These are phyloP conservation scores for Leucozona laternaria DNA, from an alignment of 2,888 invertebrate genomes.

Conservation along the genomic window DNA sequence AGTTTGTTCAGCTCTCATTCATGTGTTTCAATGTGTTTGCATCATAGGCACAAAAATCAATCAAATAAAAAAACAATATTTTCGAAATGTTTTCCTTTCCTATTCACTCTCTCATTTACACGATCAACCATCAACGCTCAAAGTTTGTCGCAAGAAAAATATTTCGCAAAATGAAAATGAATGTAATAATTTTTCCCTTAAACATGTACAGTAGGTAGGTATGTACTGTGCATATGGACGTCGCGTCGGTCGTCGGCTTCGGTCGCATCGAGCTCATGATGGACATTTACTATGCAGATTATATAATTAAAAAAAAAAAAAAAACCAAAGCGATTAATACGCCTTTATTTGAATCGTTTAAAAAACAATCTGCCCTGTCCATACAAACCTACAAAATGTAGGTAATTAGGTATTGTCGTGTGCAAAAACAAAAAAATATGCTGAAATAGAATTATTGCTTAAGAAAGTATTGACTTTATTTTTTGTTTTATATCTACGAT, in stretches of 20 bases:
- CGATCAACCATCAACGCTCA: background rate
- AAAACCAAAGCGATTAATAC: background rate
- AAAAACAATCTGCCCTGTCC: background rate
- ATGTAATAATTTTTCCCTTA: background rate
- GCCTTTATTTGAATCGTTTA: background rate
- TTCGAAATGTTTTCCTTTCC: too few relatives aligned
- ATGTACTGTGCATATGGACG: too few relatives aligned
- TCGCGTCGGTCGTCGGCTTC: too few relatives aligned
- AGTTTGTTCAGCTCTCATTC: too few relatives aligned
- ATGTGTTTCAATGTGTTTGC: too few relatives aligned
- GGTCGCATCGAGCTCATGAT: background rate
- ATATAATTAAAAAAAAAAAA: constrained; percentile 1
- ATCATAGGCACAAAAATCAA: too few relatives aligned
- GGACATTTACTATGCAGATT: constrained; percentile 11
- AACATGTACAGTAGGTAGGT: too few relatives aligned
- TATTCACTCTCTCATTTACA: too few relatives aligned
- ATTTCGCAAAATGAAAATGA: background rate
- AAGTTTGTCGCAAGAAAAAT: background rate
- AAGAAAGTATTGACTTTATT: background rate
- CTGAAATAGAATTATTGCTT: background rate
- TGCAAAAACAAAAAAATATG: background rate
- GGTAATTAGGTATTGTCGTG: background rate
- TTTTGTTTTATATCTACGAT: background rate
- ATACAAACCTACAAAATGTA: too few relatives aligned
- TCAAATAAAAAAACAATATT: too few relatives aligned